phyloP scores from a whole-genome alignment of 92 coral and sea anemone species.

The Paragorgia papillata region DNA sequence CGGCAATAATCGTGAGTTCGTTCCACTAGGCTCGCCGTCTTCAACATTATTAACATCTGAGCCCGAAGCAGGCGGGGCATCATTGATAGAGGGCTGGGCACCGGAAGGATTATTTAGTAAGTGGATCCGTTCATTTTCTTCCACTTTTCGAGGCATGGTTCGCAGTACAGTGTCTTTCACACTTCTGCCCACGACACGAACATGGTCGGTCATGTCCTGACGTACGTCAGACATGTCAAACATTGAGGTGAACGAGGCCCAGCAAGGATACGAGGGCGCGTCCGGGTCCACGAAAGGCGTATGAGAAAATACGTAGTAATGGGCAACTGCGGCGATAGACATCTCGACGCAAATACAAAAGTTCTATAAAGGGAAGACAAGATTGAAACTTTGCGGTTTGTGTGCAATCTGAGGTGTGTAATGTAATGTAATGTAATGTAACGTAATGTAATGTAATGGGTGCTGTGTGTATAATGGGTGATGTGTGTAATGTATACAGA shows the following conservation, averaged over 20 bases:
- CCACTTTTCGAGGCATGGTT: slow-evolving; percentile 40
- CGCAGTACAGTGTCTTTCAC: slow-evolving; percentile 79
- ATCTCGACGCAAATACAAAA: slow-evolving; percentile 86
- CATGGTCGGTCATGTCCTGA: slow-evolving; percentile 83
- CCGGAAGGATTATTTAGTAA: slow-evolving; percentile 19
- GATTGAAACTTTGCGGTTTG: too few species aligned
- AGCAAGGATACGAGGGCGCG: slow-evolving; percentile 90
- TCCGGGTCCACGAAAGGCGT: slow-evolving; percentile 78
- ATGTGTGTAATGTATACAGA: too few species aligned
- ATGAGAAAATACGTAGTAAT: slow-evolving; percentile 87
- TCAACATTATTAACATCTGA: not conserved
- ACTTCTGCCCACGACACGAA: slow-evolving; percentile 74
- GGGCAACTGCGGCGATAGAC: slow-evolving; percentile 86
- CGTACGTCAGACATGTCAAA: slow-evolving; percentile 95
- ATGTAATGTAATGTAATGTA: too few species aligned
- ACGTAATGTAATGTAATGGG: too few species aligned
- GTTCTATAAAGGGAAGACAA: slow-evolving; percentile 59
- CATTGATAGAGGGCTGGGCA: slow-evolving; percentile 20
- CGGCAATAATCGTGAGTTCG: not conserved
- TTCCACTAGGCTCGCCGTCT: not conserved
- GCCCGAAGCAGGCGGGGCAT: not conserved
- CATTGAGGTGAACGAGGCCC: slow-evolving; percentile 85
- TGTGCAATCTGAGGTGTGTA: not conserved
- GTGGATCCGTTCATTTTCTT: slow-evolving; percentile 26
- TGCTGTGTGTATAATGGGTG: too few species aligned